Base-by-base conservation (phyloP, 2,113 vertebrate species). In the Eurypyga helias region DNA sequence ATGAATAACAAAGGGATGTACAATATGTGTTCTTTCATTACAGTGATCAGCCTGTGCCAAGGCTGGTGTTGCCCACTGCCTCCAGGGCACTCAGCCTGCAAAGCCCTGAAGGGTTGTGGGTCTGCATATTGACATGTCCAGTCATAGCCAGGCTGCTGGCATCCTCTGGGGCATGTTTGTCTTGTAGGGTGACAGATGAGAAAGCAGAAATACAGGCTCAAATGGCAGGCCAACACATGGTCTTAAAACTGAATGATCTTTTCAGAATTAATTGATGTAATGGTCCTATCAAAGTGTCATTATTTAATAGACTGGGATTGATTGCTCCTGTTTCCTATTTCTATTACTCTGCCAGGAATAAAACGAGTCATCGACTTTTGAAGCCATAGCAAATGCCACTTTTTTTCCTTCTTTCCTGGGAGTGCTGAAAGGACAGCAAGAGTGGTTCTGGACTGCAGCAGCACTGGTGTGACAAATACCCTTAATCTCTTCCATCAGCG, bases 241-340 rank as follows among this genome's bases (percentile, higher is more conserved):
- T 23, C 69, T 65, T 78, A 61, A 71, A 69, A 34, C 45, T 0
- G 85, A 83, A 61, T 20, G 62, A 18, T 67, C 77, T 17, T 38
- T 72, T 90, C 58, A 11, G 17, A 78, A 76, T 81, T 95, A 95
- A 91, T 87, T 94, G 67, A n/a, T 48, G 55, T 43, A 67, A 84
- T 19, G 48, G 33, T 33, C 36, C 45, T 51, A 69, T 91, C 55
- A 76, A 92, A 77, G 51, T 78, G 89, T 41, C 73, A n/a, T 67
- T 87, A 34, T 85, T 85, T 90, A 78, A 69, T 11, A 73, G 73
- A 25, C 81, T 10, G 11, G 75, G 81, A 86, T 57, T 58, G 71
- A 88, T 48, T 46, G 21, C 18, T 77, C 10, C 86, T 45, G 8
- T 73, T 95, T 52, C 25, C 55, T 62, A 5, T 65, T 73, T 41